A percentile compares a stretch with the other conserved stretches of the same genome.
phyloP scores from a whole-genome alignment of 53 echinoderm and acorn worm genomes.

The Patiria pectinifera region DNA sequence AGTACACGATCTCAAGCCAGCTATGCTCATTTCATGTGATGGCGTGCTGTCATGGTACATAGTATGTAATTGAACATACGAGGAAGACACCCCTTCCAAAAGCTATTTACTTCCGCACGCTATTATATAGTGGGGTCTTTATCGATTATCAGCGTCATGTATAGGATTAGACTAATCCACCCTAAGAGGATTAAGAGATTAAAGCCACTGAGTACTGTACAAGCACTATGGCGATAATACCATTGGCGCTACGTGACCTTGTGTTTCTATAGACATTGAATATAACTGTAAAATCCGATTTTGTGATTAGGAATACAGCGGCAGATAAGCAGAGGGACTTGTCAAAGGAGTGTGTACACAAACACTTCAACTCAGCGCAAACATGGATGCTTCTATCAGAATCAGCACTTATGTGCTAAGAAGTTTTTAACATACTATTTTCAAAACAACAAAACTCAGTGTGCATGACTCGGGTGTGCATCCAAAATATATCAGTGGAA shows the following conservation, averaged over 20 bases:
- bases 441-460: too few species aligned
- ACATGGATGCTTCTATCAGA: not conserved
- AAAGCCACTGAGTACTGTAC: not conserved
- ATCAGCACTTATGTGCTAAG: not conserved
- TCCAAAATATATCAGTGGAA: too few species aligned
- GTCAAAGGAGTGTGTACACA: not conserved
- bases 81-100: too few species aligned
- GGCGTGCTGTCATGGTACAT: too few species aligned
- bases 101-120: too few species aligned
- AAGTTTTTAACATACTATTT: too few species aligned
- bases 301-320: not conserved
- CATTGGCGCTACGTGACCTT: not conserved
- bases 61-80: too few species aligned
- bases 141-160: constrained; percentile 20
- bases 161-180: not conserved
- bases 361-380: not conserved
- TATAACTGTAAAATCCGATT: constrained; percentile 52
- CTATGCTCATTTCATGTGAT: too few species aligned
- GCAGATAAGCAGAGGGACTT: not conserved
- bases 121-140: not conserved
- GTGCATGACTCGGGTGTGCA: too few species aligned
- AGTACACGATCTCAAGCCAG: too few species aligned
- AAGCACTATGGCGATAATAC: not conserved
- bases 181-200: constrained; percentile 36
- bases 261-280: constrained; percentile 9